Evolutionary conservation across 2,113 vertebrate species (phyloP).

Genomic region (Rhinoderma darwinii): DNA sequence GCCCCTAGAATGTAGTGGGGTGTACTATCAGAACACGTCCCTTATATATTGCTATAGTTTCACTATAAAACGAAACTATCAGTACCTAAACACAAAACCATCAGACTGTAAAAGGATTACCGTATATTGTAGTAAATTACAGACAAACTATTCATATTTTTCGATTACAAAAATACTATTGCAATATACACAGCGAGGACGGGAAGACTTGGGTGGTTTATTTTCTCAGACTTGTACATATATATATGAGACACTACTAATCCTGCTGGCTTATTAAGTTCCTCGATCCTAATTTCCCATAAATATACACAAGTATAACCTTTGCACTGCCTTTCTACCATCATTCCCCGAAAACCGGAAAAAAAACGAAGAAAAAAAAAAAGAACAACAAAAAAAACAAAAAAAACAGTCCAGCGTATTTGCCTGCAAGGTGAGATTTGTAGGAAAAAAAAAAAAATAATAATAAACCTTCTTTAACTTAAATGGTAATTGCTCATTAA

Average conservation of each 20-base stretch:
- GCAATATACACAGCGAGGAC: neutral
- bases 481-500: conserved; percentile 44
- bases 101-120: neutral
- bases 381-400: no score
- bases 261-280: conserved; percentile 15
- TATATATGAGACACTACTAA: conserved; percentile 16
- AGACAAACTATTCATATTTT: neutral
- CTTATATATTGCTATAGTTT: no score
- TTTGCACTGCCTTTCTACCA: neutral
- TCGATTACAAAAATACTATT: neutral
- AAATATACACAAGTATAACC: conserved; percentile 30
- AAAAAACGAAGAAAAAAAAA: no score
- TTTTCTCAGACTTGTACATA: conserved; percentile 24
- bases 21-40: no score
- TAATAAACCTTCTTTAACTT: conserved; percentile 2
- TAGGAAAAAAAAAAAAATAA: neutral
- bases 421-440: conserved; percentile 33
- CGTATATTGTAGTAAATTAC: neutral
- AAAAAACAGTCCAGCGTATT: neutral
- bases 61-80: no score
- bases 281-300: conserved; percentile 34
- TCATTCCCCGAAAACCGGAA: neutral
- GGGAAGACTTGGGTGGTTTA: neutral
- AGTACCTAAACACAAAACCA: no score
- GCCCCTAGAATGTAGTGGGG: no score